These are phyloP conservation scores for Acanthis flammea DNA, from an alignment of 2,797 vertebrate species.

Conservation along the genomic window DNA sequence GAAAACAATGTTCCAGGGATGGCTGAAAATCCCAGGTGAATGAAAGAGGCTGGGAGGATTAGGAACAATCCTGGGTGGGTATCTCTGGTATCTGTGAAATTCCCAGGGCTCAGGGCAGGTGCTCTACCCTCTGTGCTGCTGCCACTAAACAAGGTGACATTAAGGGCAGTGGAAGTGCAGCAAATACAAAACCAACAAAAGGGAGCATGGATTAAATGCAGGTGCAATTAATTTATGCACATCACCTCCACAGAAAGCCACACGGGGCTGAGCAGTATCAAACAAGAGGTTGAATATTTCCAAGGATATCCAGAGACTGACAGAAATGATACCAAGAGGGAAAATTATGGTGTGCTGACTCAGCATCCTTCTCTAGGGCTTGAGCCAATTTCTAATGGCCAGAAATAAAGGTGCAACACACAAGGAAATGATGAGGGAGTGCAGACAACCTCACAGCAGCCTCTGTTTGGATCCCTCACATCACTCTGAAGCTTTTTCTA, in stretches of 20 bases:
- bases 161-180: neutral
- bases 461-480: neutral
- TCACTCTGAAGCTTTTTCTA: neutral
- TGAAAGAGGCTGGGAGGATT: neutral
- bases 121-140: neutral
- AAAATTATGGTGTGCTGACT: neutral
- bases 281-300: neutral
- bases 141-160: neutral
- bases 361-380: neutral
- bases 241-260: neutral
- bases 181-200: neutral
- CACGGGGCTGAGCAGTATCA: neutral
- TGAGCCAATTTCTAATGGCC: neutral
- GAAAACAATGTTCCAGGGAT: neutral
- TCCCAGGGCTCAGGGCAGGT: neutral
- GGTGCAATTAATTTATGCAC: neutral
- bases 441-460: neutral
- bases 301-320: neutral
- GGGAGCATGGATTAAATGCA: neutral
- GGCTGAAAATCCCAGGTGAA: neutral
- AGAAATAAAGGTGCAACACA: neutral
- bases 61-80: neutral
- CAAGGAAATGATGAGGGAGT: neutral
- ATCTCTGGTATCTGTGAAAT: neutral
- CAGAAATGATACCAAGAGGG: neutral